A percentile compares a stretch with the other conserved stretches of the same genome.
Conservation (phyloP, 2,113 vertebrate species). For the Grus americana region DNA sequence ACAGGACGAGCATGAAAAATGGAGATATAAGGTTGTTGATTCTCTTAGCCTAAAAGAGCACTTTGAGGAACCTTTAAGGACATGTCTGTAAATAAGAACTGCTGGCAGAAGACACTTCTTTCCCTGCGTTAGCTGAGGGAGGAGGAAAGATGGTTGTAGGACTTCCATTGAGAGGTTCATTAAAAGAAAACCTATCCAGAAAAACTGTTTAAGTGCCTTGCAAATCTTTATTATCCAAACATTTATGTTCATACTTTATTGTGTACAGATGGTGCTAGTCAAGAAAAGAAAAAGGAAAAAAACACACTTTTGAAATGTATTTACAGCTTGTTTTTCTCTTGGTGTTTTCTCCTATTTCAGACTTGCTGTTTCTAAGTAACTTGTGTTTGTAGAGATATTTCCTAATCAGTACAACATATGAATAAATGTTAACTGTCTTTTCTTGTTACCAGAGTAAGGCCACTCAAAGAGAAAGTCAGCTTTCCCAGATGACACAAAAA, state of each 20-base stretch:
- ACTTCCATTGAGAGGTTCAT: conserved; percentile 63
- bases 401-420: conserved; percentile 82
- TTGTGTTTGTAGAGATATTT: conserved; percentile 89
- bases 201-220: conserved; percentile 94
- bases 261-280: conserved; percentile 93
- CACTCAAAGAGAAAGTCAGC: conserved; percentile 71
- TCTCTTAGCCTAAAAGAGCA: conserved; percentile 81
- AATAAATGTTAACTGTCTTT: conserved; percentile 86
- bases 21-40: conserved; percentile 56
- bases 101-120: conserved; percentile 65
- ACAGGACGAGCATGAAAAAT: conserved; percentile 17
- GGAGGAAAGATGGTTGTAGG: conserved; percentile 50
- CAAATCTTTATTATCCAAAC: conserved; percentile 88
- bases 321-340: conserved; percentile 80
- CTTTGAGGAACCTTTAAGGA: conserved; percentile 81
- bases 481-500: conserved; percentile 9
- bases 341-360: conserved; percentile 81
- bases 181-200: conserved; percentile 68
- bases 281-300: conserved; percentile 68
- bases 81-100: conserved; percentile 76
- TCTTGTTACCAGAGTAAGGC: conserved; percentile 78
- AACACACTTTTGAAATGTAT: conserved; percentile 74
- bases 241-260: conserved; percentile 80
- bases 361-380: conserved; percentile 84
- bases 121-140: conserved; percentile 37